These are phyloP conservation scores for Anoplopoma fimbria DNA, from an alignment of 2,113 vertebrate species.

Conservation along the genomic window DNA sequence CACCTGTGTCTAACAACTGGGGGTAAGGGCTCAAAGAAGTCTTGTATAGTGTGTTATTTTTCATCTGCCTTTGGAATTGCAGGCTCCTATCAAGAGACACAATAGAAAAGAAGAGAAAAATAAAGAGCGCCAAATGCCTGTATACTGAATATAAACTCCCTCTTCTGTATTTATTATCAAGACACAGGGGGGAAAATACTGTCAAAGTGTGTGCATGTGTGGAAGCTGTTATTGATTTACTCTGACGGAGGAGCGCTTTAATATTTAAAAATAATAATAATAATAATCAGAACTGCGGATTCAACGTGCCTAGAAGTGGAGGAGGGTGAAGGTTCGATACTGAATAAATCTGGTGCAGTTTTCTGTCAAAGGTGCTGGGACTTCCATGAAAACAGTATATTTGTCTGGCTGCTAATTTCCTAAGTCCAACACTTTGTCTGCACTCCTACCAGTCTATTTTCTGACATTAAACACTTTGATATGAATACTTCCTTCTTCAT, in stretches of 20 bases:
- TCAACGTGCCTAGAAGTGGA: conserved; percentile 18
- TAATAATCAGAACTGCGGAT: conserved; percentile 4
- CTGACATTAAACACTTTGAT: conserved; percentile 11
- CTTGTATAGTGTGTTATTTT: conserved; percentile 2
- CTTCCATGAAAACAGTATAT: conserved; percentile 42
- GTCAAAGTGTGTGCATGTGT: conserved; percentile 3
- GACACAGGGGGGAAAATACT: conserved; percentile 23
- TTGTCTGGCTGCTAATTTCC: conserved; percentile 48
- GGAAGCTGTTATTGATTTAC: conserved; percentile 57
- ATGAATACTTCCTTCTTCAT: conserved; percentile 14
- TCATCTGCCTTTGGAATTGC: background rate
- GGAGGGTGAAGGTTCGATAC: conserved; percentile 32
- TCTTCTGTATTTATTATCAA: conserved; percentile 44
- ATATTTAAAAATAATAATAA: conserved; percentile 38
- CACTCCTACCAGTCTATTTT: background rate
- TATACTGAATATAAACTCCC: conserved; percentile 19
- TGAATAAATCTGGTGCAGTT: conserved; percentile 46
- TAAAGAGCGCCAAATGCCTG: conserved; percentile 1
- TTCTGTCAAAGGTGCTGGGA: conserved; percentile 32
- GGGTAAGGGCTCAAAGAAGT: conserved; percentile 1
- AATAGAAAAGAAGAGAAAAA: background rate
- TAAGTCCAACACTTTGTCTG: conserved; percentile 21
- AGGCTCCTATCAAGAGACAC: background rate
- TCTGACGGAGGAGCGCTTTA: conserved; percentile 45
- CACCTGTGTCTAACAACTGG: conserved; percentile 19